Evolutionary conservation across 2,888 invertebrate genomes (phyloP).

Genomic region (Drosophila algonquin): DNA sequence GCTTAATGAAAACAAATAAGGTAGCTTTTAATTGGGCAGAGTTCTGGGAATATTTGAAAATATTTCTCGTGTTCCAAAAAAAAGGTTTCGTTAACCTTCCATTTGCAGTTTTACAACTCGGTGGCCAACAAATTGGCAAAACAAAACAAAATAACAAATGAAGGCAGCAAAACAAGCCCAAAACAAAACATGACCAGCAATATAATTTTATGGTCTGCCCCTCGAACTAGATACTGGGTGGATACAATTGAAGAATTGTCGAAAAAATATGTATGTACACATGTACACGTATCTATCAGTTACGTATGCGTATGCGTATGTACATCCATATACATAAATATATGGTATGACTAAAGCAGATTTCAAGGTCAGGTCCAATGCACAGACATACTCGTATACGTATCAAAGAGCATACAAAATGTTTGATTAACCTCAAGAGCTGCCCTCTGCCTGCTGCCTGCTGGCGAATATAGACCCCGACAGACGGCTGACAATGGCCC

Average conservation of each 20-base stretch:
- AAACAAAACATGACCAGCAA: conserved; percentile 59
- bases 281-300: conserved; percentile 13
- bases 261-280: conserved; percentile 50
- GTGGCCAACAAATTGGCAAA: conserved; percentile 40
- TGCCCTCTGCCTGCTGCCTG: neutral
- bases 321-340: conserved; percentile 15
- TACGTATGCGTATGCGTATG: neutral
- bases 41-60: neutral
- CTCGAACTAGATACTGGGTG: conserved; percentile 34
- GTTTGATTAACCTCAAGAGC: conserved; percentile 76
- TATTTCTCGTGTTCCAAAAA: conserved; percentile 4
- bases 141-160: conserved; percentile 43
- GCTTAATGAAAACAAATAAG: conserved; percentile 28
- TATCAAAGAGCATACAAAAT: conserved; percentile 69
- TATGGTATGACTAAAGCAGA: conserved; percentile 36
- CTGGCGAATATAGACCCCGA: conserved; percentile 47
- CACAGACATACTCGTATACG: conserved; percentile 38
- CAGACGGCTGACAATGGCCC: conserved; percentile 71
- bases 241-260: conserved; percentile 74
- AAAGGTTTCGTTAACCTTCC: conserved; percentile 27
- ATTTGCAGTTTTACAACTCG: conserved; percentile 34
- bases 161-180: conserved; percentile 40
- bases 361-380: conserved; percentile 63
- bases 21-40: conserved; percentile 9
- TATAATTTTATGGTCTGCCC: conserved; percentile 53